Evolutionary conservation across 2,888 invertebrate genomes (phyloP), one percentile per base, ranked within the genome.

Genomic region (Callinectes sapidus): DNA sequence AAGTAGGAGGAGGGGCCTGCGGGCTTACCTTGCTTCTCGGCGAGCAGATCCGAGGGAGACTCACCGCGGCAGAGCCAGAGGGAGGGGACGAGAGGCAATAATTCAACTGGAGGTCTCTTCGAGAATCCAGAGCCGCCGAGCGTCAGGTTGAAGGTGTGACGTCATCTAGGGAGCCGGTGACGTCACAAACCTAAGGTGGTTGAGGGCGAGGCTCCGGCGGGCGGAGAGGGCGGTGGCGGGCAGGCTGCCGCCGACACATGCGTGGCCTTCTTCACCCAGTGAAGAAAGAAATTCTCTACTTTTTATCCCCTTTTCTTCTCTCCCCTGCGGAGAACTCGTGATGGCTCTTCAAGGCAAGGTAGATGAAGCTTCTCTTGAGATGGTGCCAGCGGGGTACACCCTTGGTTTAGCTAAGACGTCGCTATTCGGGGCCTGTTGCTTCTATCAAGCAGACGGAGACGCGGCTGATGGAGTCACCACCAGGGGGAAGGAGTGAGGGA

Each of bases 31-130:
- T 77, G n/a, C 42, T 86, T 55, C 54, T 35, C 32, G 90, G 85
- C 55, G 39, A 71, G 39, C 35, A 35, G 28, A 14, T 42, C 32
- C 87, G 77, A 71, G 23, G 71, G 71, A 6, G 42, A 89, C 55
- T n/a, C 81, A n/a, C 81, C 35, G 39, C 28, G 18, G 87, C 28
- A 42, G 61, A 35, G 61, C 89, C 42, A 77, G 90, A 86, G 71
- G 87, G 54, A 28, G 55, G 48, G 77, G 66, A 88, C 77, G 88
- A 89, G 55, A 92, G 90, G 90, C 87, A 71, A 77, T 90, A 92
- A 90, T 92, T 90, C 90, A 90, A 88, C 90, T 92, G 87, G 92
- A 87, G 90, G 87, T 90, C 66, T 66, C 71, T 92, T 92, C 92
- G n/a, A 71, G 81, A 87, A 77, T 35, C 77, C 85, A 81, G 48